Percentiles rank a stretch among this genome's conserved stretches.
Conservation (phyloP, 2,888 invertebrate genomes). For the Allolobophora icterica region DNA sequence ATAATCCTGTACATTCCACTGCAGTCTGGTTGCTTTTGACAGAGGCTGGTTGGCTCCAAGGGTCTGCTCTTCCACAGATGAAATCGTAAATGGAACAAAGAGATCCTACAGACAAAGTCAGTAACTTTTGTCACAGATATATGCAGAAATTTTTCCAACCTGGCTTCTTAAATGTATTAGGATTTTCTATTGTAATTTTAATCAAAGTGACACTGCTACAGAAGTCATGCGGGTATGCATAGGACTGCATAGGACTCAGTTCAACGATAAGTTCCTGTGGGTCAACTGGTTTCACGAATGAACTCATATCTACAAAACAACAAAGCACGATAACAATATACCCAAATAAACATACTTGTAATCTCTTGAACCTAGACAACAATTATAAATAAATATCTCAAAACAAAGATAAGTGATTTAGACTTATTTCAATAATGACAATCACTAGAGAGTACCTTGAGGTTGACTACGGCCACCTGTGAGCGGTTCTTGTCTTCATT, state of each 20-base stretch:
- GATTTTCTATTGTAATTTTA: too few relatives aligned
- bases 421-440: too few relatives aligned
- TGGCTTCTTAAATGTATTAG: too few relatives aligned
- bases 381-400: too few relatives aligned
- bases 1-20: slow-evolving; percentile 54
- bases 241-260: slow-evolving; percentile 61
- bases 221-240: too few relatives aligned
- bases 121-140: too few relatives aligned
- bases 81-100: slow-evolving; percentile 56
- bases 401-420: too few relatives aligned
- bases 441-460: slow-evolving; percentile 52
- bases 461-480: slow-evolving; percentile 58
- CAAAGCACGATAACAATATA: too few relatives aligned
- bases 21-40: slow-evolving; percentile 54
- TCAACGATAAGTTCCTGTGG: slow-evolving; percentile 49
- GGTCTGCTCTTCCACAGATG: slow-evolving; percentile 55
- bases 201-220: too few relatives aligned
- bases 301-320: slow-evolving; percentile 43
- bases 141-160: too few relatives aligned
- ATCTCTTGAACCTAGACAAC: too few relatives aligned
- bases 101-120: slow-evolving; percentile 51
- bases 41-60: slow-evolving; percentile 60
- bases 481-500: slow-evolving; percentile 59
- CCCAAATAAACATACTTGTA: too few relatives aligned
- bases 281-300: slow-evolving; percentile 47